Conservation (phyloP, 1,140 invertebrate genomes). For the Rhagoletis zephyria region DNA sequence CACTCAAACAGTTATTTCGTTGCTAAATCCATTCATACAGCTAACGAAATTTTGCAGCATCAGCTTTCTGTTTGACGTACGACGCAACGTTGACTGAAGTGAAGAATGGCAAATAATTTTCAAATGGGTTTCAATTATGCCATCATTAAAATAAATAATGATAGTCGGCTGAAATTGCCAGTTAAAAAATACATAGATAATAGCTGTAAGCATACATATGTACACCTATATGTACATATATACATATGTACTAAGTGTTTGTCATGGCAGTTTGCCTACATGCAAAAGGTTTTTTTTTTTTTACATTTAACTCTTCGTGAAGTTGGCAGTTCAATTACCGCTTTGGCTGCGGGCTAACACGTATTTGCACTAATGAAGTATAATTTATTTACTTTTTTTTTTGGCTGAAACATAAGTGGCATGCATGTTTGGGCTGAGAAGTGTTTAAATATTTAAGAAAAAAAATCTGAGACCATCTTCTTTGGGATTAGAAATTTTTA, state of each 20-base stretch:
- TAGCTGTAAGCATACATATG: not conserved
- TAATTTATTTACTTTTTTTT: conserved; percentile 13
- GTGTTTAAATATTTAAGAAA: too few relatives aligned
- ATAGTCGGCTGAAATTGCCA: not conserved
- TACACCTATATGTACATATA: not conserved
- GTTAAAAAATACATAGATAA: not conserved
- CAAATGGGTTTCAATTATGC: conserved; percentile 36
- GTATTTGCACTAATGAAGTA: conserved; percentile 40
- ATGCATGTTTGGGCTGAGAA: too few relatives aligned
- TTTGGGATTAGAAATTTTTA: too few relatives aligned
- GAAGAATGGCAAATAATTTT: conserved; percentile 41
- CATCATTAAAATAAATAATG: conserved; percentile 45
- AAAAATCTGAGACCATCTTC: too few relatives aligned
- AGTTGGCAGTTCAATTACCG: conserved; percentile 32
- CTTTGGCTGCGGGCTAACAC: not conserved
- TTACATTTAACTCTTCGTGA: not conserved
- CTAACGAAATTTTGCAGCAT: not conserved
- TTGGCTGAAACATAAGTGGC: too few relatives aligned
- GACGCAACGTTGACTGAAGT: not conserved
- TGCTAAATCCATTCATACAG: not conserved
- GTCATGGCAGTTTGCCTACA: not conserved
- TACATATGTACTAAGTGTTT: not conserved
- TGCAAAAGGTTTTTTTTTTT: not conserved
- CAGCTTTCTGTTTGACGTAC: not conserved
- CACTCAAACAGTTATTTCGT: not conserved